These are phyloP conservation scores for Petrolisthes cinctipes DNA, from an alignment of 2,888 invertebrate species.

Conservation along the genomic window DNA sequence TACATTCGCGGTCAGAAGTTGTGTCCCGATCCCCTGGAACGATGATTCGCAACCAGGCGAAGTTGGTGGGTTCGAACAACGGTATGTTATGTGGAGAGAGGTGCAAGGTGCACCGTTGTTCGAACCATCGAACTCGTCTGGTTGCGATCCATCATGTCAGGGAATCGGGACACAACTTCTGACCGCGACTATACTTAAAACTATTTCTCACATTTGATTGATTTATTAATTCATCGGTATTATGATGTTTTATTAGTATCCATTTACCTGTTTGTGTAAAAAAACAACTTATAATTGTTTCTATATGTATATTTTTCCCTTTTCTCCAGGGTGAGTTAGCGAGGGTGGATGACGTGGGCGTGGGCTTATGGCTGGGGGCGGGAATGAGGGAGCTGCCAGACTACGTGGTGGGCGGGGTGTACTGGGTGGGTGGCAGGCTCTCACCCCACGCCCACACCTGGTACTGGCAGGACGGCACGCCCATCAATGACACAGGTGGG, in stretches of 20 bases:
- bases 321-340: conserved; percentile 76
- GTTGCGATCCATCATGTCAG: too few relatives aligned
- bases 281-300: not conserved
- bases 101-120: too few relatives aligned
- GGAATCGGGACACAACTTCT: too few relatives aligned
- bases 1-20: too few relatives aligned
- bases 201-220: not conserved
- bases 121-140: too few relatives aligned
- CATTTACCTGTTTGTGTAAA: not conserved
- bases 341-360: conserved; percentile 78
- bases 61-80: too few relatives aligned
- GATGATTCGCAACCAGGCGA: too few relatives aligned
- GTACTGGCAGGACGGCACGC: conserved; percentile 78
- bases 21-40: too few relatives aligned
- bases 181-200: too few relatives aligned
- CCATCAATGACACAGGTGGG: conserved; percentile 76
- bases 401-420: conserved; percentile 80
- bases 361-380: conserved; percentile 79
- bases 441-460: conserved; percentile 70
- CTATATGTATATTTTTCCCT: not conserved
- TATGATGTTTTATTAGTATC: not conserved
- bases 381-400: conserved; percentile 79
- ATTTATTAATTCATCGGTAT: not conserved
- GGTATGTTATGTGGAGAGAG: too few relatives aligned
- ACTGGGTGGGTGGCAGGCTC: conserved; percentile 79